Evolutionary conservation across 2,797 vertebrate species (phyloP).

Genomic region (Thamnophis elegans): DNA sequence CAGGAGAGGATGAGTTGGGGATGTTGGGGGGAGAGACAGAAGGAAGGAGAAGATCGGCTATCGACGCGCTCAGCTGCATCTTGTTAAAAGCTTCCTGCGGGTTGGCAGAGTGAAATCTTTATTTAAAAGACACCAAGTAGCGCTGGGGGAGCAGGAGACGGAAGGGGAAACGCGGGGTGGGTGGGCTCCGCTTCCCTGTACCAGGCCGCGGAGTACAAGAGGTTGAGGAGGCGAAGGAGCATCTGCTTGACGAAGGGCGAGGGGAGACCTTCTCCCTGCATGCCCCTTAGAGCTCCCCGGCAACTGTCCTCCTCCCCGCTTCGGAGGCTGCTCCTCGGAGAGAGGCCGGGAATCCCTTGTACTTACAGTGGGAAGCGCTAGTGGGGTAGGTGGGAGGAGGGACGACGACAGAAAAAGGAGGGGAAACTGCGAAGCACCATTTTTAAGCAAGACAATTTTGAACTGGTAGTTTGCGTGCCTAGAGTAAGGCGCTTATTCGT

Average conservation of each 20-base stretch:
- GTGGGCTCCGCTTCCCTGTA: slow-evolving; percentile 67
- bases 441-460: background rate
- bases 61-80: slow-evolving; percentile 71
- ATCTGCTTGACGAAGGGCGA: background rate
- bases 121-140: slow-evolving; percentile 78
- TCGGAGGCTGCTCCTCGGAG: background rate
- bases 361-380: slow-evolving; percentile 22
- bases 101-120: slow-evolving; percentile 79
- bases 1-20: background rate
- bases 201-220: slow-evolving; percentile 24
- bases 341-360: slow-evolving; percentile 25
- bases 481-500: slow-evolving; percentile 57
- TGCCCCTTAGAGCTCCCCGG: slow-evolving; percentile 13
- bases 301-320: background rate
- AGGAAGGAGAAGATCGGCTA: slow-evolving; percentile 63
- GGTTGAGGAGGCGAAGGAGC: slow-evolving; percentile 33
- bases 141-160: slow-evolving; percentile 70
- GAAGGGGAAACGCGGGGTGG: slow-evolving; percentile 56
- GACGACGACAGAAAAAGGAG: background rate
- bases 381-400: background rate
- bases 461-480: slow-evolving; percentile 35
- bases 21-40: background rate
- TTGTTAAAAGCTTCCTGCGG: slow-evolving; percentile 81
- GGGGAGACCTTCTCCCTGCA: background rate
- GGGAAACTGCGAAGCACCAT: slow-evolving; percentile 19